Conservation (phyloP, 2,113 vertebrate genomes). For the Manacus vitellinus region DNA sequence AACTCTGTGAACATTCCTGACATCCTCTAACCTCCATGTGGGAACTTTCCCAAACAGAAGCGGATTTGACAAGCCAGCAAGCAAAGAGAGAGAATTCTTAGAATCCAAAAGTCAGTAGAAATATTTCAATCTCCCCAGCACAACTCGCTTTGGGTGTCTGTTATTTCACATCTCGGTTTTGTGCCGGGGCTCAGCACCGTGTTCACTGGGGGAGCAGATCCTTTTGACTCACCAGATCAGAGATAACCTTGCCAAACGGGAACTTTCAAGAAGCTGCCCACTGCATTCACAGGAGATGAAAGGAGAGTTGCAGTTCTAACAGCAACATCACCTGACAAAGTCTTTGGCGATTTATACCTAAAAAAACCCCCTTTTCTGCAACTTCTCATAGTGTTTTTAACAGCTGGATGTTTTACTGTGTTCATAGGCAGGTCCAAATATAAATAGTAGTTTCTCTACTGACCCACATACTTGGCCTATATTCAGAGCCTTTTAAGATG, state of each 20-base stretch:
- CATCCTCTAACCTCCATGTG: not conserved
- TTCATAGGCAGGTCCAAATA: slow-evolving; percentile 31
- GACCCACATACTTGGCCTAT: slow-evolving; percentile 58
- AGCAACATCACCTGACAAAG: slow-evolving; percentile 1
- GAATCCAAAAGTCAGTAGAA: not conserved
- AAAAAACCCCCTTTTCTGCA: not conserved
- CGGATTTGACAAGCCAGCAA: not conserved
- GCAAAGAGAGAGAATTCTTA: not conserved
- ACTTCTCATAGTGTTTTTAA: slow-evolving; percentile 3
- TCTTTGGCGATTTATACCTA: not conserved
- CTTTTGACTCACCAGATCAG: not conserved
- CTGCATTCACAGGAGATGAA: not conserved
- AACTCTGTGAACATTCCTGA: not conserved
- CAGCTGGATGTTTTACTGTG: slow-evolving; percentile 40
- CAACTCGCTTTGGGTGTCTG: not conserved
- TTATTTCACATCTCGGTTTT: not conserved
- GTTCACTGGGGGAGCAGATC: not conserved
- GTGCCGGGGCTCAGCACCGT: not conserved
- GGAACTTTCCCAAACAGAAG: not conserved
- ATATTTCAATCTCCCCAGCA: not conserved
- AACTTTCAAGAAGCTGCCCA: not conserved
- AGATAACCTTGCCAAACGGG: not conserved
- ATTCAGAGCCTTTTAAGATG: slow-evolving; percentile 41
- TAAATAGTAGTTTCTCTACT: slow-evolving; percentile 49
- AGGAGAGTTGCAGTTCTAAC: not conserved